These are phyloP conservation scores for Sitodiplosis mosellana DNA, from an alignment of 1,140 invertebrate genomes.

Conservation along the genomic window DNA sequence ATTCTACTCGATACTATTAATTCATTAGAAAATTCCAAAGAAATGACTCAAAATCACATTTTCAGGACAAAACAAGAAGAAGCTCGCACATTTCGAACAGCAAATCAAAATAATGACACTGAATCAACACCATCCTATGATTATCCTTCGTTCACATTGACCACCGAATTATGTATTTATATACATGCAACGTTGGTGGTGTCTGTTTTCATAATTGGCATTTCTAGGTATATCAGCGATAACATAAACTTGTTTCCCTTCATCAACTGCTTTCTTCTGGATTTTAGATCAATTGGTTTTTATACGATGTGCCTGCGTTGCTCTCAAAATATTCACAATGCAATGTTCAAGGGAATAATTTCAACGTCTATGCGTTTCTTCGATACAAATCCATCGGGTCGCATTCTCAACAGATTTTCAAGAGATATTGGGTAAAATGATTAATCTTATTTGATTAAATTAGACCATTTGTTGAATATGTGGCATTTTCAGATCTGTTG, in stretches of 20 bases:
- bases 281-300: slow-evolving; percentile 3
- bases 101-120: neutral
- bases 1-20: neutral
- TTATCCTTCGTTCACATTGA: slow-evolving; percentile 7
- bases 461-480: no score
- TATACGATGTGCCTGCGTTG: slow-evolving; percentile 1
- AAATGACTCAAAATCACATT: neutral
- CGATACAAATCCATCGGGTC: slow-evolving; percentile 52
- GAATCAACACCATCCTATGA: neutral
- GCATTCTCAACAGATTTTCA: slow-evolving; percentile 56
- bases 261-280: neutral
- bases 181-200: neutral
- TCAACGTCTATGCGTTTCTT: slow-evolving; percentile 55
- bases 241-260: neutral
- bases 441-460: slow-evolving; percentile 61
- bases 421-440: slow-evolving; percentile 70
- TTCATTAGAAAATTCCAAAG: slow-evolving; percentile 16
- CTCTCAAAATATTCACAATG: slow-evolving; percentile 3
- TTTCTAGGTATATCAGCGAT: neutral
- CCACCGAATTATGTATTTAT: neutral
- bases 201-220: neutral
- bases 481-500: slow-evolving; percentile 35
- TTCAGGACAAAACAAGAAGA: slow-evolving; percentile 4
- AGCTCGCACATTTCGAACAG: neutral
- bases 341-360: slow-evolving; percentile 4